These are phyloP conservation scores for Chauna torquata DNA, from an alignment of 2,113 vertebrate species.

Conservation along the genomic window DNA sequence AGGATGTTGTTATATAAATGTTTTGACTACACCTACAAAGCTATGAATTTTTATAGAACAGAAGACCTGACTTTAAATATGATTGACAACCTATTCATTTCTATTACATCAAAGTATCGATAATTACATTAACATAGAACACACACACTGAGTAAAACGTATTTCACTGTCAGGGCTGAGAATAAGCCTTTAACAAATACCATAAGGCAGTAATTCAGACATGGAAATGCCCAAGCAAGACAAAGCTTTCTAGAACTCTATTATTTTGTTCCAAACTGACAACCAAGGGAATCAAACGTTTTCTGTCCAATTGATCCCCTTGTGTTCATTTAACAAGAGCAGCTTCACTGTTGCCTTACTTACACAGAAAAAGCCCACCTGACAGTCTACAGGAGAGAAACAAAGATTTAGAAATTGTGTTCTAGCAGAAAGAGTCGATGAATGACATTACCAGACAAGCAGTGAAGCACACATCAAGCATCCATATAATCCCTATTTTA, in stretches of 20 bases:
- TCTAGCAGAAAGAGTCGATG: background rate
- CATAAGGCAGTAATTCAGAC: background rate
- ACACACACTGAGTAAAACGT: fast-evolving
- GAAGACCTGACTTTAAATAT: background rate
- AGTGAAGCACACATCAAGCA: background rate
- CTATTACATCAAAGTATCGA: background rate
- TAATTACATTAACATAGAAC: background rate
- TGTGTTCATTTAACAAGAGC: background rate
- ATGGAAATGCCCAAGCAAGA: background rate
- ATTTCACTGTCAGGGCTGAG: background rate
- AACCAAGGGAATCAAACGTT: background rate
- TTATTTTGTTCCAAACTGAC: background rate
- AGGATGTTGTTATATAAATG: background rate
- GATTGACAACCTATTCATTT: background rate
- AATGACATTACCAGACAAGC: background rate
- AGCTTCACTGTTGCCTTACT: background rate
- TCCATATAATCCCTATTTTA: background rate
- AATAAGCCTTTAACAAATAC: background rate
- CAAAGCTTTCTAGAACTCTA: background rate
- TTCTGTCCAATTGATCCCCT: background rate
- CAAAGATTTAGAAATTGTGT: background rate
- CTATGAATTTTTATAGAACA: background rate
- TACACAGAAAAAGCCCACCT: background rate
- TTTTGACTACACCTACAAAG: constrained; percentile 30
- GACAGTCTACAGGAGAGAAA: background rate